phyloP scores from a whole-genome alignment of 2,888 invertebrate genomes.

The Criorhina ranunculi region DNA sequence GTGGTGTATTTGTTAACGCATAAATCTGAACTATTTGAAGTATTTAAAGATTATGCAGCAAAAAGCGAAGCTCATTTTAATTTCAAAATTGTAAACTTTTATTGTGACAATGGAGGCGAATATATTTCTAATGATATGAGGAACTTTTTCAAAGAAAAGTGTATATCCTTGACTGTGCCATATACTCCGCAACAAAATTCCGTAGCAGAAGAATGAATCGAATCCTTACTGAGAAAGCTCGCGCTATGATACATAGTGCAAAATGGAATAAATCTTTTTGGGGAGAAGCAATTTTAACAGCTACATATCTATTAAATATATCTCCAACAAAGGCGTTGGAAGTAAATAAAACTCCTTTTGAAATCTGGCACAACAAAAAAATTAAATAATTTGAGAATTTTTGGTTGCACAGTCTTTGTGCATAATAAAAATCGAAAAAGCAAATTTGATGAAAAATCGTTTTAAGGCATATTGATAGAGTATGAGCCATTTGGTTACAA shows the following conservation, averaged over 20 bases:
- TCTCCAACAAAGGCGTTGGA: no score
- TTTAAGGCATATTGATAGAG: constrained; percentile 80
- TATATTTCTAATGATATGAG: constrained; percentile 79
- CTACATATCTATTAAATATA: no score
- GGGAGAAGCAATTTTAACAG: no score
- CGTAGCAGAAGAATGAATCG: constrained; percentile 81
- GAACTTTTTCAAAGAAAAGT: constrained; percentile 78
- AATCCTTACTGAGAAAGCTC: constrained; percentile 81
- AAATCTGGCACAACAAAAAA: constrained; percentile 82
- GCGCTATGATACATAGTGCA: no score
- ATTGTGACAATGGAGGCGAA: constrained; percentile 80
- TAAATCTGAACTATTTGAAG: constrained; percentile 79
- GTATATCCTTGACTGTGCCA: constrained; percentile 81
- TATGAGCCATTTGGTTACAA: constrained; percentile 81
- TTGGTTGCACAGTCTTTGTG: constrained; percentile 80
- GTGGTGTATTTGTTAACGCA: constrained; percentile 78
- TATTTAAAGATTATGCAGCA: constrained; percentile 77
- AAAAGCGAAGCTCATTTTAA: constrained; percentile 78
- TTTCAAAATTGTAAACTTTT: constrained; percentile 78
- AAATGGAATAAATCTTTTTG: no score
- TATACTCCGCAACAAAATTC: constrained; percentile 82
- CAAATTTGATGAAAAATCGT: constrained; percentile 81
- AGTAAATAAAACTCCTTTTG: constrained; percentile 80
- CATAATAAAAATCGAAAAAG: constrained; percentile 79
- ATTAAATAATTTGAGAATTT: constrained; percentile 79